Evolutionary conservation across 2,113 vertebrate species (phyloP).

Genomic region (Arothron firmamentum): DNA sequence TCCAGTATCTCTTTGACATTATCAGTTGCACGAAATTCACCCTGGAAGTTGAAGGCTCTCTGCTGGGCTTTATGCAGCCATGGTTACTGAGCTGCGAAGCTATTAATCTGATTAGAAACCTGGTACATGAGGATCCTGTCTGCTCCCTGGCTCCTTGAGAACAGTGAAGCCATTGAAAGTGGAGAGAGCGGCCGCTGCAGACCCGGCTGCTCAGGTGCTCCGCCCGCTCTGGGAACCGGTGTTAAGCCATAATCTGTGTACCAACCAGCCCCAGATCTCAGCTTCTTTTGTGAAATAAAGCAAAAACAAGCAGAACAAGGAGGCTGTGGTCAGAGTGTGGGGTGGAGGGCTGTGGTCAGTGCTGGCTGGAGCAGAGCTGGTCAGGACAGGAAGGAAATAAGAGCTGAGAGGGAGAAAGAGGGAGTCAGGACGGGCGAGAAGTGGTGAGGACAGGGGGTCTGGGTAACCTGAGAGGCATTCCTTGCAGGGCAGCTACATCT

Average conservation of each 20-base stretch:
- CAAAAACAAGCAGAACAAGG: conserved; percentile 2
- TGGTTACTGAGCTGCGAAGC: conserved; percentile 47
- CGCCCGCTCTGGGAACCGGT: conserved; percentile 5
- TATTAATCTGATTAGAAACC: conserved; percentile 65
- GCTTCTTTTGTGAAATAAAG: conserved; percentile 20
- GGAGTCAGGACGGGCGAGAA: conserved; percentile 54
- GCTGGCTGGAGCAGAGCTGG: conserved; percentile 12
- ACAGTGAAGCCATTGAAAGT: conserved; percentile 63
- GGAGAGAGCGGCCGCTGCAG: conserved; percentile 33
- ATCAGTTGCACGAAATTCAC: conserved; percentile 58
- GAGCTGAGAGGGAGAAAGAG: conserved; percentile 38
- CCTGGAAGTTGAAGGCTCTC: conserved; percentile 36
- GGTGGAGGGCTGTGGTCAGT: conserved; percentile 1
- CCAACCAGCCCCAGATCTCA: conserved; percentile 24
- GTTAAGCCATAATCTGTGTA: conserved; percentile 29
- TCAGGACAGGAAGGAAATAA: conserved; percentile 27
- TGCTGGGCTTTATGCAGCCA: conserved; percentile 35
- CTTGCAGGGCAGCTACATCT: conserved; percentile 74
- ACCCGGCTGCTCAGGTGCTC: conserved; percentile 35
- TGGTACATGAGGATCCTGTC: conserved; percentile 37
- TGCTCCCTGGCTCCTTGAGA: conserved; percentile 35
- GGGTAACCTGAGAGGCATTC: conserved; percentile 77
- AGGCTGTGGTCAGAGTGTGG: background rate
- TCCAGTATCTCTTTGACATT: conserved; percentile 72
- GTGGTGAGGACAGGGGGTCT: conserved; percentile 34